Conservation (phyloP, 2,113 vertebrate genomes). For the Sebastes fasciatus region DNA sequence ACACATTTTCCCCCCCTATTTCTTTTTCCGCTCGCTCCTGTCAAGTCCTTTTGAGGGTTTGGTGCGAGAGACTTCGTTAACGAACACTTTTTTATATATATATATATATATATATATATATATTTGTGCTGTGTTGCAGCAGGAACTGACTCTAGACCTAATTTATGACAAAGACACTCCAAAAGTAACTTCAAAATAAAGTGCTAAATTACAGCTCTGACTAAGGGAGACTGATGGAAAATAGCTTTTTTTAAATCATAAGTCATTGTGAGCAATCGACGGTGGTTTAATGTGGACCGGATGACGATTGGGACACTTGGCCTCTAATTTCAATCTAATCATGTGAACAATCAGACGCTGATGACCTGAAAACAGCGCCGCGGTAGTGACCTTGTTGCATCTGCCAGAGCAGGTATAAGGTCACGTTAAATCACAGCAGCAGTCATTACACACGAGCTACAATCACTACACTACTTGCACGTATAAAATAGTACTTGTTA, state of each 20-base stretch:
- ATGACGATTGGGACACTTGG: slow-evolving; percentile 38
- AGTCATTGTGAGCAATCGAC: slow-evolving; percentile 41
- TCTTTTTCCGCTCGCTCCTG: slow-evolving; percentile 40
- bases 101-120: neutral
- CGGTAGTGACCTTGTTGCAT: slow-evolving; percentile 34
- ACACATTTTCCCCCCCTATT: slow-evolving; percentile 26
- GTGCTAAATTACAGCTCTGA: slow-evolving; percentile 34
- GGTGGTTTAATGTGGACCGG: slow-evolving; percentile 19
- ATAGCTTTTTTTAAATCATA: slow-evolving; percentile 36
- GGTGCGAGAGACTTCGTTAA: slow-evolving; percentile 55
- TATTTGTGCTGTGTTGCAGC: slow-evolving; percentile 40
- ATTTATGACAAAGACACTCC: slow-evolving; percentile 42
- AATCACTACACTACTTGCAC: neutral
- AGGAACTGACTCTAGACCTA: slow-evolving; percentile 47
- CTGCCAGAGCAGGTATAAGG: slow-evolving; percentile 46
- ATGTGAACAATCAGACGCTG: slow-evolving; percentile 58
- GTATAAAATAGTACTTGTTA: slow-evolving; percentile 6
- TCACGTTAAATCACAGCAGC: slow-evolving; percentile 20
- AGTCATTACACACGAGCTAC: slow-evolving; percentile 4
- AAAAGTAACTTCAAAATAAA: slow-evolving; percentile 56
- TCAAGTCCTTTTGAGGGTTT: slow-evolving; percentile 74
- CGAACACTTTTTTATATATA: slow-evolving; percentile 23
- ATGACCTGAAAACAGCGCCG: slow-evolving; percentile 39
- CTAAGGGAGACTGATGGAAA: slow-evolving; percentile 15
- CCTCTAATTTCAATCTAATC: slow-evolving; percentile 53